Conservation (phyloP, 92 coral and sea anemone genomes). For the Epizoanthus stellaris region DNA sequence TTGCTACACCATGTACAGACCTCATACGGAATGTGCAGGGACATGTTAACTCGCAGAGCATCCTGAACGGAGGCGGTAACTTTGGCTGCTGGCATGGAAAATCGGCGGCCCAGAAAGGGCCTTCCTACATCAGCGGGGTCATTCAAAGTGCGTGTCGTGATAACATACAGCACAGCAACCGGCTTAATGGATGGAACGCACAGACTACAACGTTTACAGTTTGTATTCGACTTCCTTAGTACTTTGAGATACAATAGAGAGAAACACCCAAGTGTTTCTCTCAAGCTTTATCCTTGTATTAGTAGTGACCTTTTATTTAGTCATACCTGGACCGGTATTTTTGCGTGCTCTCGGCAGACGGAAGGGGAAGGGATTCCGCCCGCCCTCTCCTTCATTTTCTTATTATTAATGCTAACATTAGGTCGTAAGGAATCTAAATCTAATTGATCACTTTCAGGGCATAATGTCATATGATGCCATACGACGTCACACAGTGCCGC, state of each 20-base stretch:
- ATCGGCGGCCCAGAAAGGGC: background rate
- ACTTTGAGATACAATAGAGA: background rate
- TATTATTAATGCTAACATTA: too few relatives aligned
- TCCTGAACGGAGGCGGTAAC: background rate
- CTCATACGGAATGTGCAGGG: slow-evolving; percentile 2
- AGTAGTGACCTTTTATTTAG: too few relatives aligned
- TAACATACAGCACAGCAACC: background rate
- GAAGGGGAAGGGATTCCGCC: too few relatives aligned
- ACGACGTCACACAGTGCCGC: too few relatives aligned
- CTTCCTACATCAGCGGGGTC: background rate
- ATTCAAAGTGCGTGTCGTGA: background rate
- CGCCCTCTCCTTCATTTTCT: too few relatives aligned
- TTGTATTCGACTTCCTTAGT: background rate
- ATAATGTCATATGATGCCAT: too few relatives aligned
- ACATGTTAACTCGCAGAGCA: background rate
- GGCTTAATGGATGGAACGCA: background rate
- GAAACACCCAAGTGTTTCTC: too few relatives aligned
- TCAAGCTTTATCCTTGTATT: too few relatives aligned
- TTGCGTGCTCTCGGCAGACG: too few relatives aligned
- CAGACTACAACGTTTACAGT: background rate
- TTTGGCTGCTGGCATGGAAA: slow-evolving; percentile 6
- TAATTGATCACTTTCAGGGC: too few relatives aligned
- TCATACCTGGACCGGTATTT: too few relatives aligned
- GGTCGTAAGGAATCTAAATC: too few relatives aligned
- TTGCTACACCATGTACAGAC: background rate